Evolutionary conservation across 2,888 invertebrate genomes (phyloP).

Genomic region (Drosophila borborema): DNA sequence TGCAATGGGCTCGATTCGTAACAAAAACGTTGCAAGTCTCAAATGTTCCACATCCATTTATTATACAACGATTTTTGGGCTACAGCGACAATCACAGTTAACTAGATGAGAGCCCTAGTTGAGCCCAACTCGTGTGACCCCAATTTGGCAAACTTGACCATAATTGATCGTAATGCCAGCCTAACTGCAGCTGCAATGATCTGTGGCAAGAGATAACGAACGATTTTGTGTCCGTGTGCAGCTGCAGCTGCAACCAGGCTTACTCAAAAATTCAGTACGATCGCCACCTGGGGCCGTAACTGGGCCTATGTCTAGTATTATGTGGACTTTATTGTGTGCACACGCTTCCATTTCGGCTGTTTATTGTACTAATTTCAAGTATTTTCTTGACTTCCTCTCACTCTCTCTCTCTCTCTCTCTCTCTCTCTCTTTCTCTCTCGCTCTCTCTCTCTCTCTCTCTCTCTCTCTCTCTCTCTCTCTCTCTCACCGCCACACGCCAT

Average conservation of each 20-base stretch:
- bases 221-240: conserved; percentile 31
- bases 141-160: conserved; percentile 31
- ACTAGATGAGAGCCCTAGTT: conserved; percentile 6
- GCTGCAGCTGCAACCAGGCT: conserved; percentile 25
- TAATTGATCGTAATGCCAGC: conserved; percentile 10
- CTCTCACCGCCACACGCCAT: no score
- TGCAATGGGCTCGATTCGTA: conserved; percentile 19
- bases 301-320: conserved; percentile 12
- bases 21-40: not conserved
- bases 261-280: conserved; percentile 34
- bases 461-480: not conserved
- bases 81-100: conserved; percentile 2
- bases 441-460: no score
- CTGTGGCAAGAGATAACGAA: conserved; percentile 18
- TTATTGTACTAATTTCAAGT: conserved; percentile 22
- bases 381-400: conserved; percentile 4
- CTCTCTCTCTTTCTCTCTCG: not conserved
- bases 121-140: conserved; percentile 8
- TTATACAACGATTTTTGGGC: conserved; percentile 1
- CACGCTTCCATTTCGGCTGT: conserved; percentile 10
- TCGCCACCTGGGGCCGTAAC: conserved; percentile 16
- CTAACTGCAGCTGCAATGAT: conserved; percentile 19
- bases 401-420: not conserved
- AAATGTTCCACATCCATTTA: conserved; percentile 32
- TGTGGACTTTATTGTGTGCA: conserved; percentile 24